Conservation (phyloP, 1,140 invertebrate genomes). For the Propsilocerus akamusi region DNA sequence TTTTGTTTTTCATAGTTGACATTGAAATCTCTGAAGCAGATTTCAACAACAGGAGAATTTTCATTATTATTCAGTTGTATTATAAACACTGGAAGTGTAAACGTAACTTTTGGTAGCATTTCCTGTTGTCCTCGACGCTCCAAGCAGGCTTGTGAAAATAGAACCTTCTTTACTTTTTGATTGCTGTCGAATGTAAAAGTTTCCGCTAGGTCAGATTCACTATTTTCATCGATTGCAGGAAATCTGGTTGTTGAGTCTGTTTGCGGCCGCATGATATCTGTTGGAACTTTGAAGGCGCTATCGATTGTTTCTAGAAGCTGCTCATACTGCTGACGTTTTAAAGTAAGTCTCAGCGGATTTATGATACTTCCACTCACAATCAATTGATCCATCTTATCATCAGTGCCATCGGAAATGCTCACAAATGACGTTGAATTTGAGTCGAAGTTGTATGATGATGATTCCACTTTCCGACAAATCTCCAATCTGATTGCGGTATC, state of each 20-base stretch:
- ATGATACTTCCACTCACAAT: slow-evolving; percentile 47
- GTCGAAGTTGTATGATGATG: slow-evolving; percentile 9
- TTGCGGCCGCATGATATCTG: slow-evolving; percentile 9
- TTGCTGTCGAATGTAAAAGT: slow-evolving; percentile 10
- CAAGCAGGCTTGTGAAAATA: slow-evolving; percentile 1
- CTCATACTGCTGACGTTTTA: slow-evolving; percentile 73
- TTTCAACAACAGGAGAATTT: slow-evolving; percentile 38
- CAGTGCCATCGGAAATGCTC: background rate
- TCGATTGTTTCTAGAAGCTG: slow-evolving; percentile 63
- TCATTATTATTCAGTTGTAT: slow-evolving; percentile 50
- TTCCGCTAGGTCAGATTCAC: background rate
- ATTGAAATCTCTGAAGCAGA: slow-evolving; percentile 65
- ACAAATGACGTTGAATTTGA: background rate
- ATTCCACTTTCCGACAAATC: slow-evolving; percentile 16
- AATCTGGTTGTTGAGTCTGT: background rate
- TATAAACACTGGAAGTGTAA: slow-evolving; percentile 51
- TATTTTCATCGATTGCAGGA: background rate
- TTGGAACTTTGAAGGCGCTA: slow-evolving; percentile 20
- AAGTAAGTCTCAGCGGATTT: slow-evolving; percentile 62
- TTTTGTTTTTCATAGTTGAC: slow-evolving; percentile 50
- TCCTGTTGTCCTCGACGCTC: background rate
- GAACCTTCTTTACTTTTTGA: slow-evolving; percentile 9
- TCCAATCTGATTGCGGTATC: slow-evolving; percentile 58
- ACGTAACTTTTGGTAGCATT: slow-evolving; percentile 28
- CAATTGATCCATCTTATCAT: background rate